Conservation (phyloP, 2,888 invertebrate species). For the Agrochola lychnidis region DNA sequence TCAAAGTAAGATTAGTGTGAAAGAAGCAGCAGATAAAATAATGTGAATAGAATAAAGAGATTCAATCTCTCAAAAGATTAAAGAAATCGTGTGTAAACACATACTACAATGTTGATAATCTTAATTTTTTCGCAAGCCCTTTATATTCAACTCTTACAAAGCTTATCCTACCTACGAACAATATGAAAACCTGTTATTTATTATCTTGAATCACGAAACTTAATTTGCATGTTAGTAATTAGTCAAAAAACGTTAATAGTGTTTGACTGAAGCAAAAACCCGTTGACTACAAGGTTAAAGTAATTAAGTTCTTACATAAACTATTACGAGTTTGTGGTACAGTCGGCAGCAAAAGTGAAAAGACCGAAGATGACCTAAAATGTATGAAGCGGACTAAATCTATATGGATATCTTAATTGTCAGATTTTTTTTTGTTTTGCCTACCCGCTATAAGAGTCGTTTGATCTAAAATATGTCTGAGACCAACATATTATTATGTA, state of each 20-base stretch:
- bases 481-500: no score
- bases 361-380: neutral
- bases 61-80: slow-evolving; percentile 9
- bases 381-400: neutral
- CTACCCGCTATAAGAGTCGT: neutral
- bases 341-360: neutral
- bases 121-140: slow-evolving; percentile 33
- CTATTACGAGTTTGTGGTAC: neutral
- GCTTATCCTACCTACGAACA: slow-evolving; percentile 22
- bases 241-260: slow-evolving; percentile 40
- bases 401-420: neutral
- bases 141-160: slow-evolving; percentile 39
- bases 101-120: slow-evolving; percentile 31
- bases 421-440: neutral
- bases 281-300: slow-evolving; percentile 43
- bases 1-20: neutral
- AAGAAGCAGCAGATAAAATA: slow-evolving; percentile 18
- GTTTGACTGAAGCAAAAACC: slow-evolving; percentile 42
- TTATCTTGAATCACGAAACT: slow-evolving; percentile 50
- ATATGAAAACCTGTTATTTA: slow-evolving; percentile 43
- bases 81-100: slow-evolving; percentile 15
- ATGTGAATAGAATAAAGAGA: slow-evolving; percentile 32
- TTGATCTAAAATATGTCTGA: neutral
- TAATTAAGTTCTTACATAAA: slow-evolving; percentile 26
- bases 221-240: slow-evolving; percentile 51